phyloP scores from a whole-genome alignment of 2,888 invertebrate species.

The Nasonia oneida region DNA sequence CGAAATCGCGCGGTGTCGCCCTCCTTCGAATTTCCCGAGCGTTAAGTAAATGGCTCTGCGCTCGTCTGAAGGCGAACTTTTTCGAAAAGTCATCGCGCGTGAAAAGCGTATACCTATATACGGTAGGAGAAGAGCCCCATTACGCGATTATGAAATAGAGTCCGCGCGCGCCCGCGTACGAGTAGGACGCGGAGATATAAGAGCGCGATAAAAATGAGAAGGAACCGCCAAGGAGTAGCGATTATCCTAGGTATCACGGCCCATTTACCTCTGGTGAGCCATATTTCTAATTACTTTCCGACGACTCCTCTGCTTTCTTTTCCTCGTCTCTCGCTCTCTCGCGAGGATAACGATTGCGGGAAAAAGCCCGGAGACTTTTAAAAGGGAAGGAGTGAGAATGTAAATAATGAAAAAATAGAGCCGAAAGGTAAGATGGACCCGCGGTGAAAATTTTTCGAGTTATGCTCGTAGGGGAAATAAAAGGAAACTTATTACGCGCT shows the following conservation, averaged over 20 bases:
- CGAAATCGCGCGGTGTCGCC: slow-evolving; percentile 10
- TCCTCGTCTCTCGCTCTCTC: slow-evolving; percentile 39
- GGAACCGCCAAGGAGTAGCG: slow-evolving; percentile 58
- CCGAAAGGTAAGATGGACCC: not conserved
- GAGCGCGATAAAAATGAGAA: slow-evolving; percentile 63
- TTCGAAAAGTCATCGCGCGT: not conserved
- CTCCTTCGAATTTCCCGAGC: not conserved
- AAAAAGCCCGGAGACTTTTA: slow-evolving; percentile 61
- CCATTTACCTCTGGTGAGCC: slow-evolving; percentile 75
- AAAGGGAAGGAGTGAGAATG: slow-evolving; percentile 15
- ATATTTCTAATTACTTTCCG: slow-evolving; percentile 77
- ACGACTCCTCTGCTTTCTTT: slow-evolving; percentile 41
- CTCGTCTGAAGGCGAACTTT: not conserved
- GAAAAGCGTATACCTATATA: not conserved
- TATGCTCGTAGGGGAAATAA: slow-evolving; percentile 30
- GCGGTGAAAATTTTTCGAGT: slow-evolving; percentile 46
- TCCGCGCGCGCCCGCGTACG: not conserved
- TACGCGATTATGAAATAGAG: slow-evolving; percentile 30
- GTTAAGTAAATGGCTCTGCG: not conserved
- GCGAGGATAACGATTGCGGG: slow-evolving; percentile 61
- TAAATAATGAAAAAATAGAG: slow-evolving; percentile 21
- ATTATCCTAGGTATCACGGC: slow-evolving; percentile 74
- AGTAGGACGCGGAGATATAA: slow-evolving; percentile 31
- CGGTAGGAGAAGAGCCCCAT: not conserved
- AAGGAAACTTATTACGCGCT: slow-evolving; percentile 50